Percentiles rank a stretch among this genome's conserved stretches.
Conservation (phyloP, 1,140 invertebrate species). For the Drosophila tsacasi region DNA sequence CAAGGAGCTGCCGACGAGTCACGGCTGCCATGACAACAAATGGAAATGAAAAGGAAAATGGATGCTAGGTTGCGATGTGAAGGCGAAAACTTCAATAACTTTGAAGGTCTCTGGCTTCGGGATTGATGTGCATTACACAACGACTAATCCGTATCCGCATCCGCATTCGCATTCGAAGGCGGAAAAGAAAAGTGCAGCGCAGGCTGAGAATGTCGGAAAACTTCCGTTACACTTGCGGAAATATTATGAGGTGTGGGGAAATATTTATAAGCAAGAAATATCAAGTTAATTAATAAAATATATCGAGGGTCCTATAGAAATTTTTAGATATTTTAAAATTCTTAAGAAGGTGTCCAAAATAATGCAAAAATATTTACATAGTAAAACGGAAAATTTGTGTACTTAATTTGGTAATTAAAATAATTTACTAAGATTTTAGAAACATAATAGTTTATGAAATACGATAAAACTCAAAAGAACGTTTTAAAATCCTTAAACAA, state of each 20-base stretch:
- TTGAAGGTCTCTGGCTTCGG: constrained; percentile 29
- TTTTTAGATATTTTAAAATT: background rate
- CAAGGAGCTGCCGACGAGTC: constrained; percentile 2
- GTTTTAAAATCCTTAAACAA: too few relatives aligned
- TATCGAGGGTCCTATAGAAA: background rate
- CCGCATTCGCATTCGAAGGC: constrained; percentile 8
- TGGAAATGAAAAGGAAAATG: constrained; percentile 49
- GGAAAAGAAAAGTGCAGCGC: constrained; percentile 62
- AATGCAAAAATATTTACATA: too few relatives aligned
- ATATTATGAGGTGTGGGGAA: accelerated
- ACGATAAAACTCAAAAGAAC: too few relatives aligned
- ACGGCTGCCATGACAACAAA: constrained; percentile 41
- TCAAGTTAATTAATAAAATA: background rate
- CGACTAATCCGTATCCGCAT: constrained; percentile 59
- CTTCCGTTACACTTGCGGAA: background rate
- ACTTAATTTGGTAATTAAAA: too few relatives aligned
- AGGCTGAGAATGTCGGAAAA: constrained; percentile 48
- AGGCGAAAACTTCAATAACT: constrained; percentile 36
- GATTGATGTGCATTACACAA: constrained; percentile 78
- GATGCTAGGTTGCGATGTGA: constrained; percentile 8
- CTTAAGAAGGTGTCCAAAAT: too few relatives aligned
- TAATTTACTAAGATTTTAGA: too few relatives aligned
- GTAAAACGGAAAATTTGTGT: too few relatives aligned
- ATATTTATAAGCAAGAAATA: background rate
- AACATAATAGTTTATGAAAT: too few relatives aligned